Evolutionary conservation across 2,113 vertebrate genomes (phyloP).

Genomic region (Acinonyx jubatus): DNA sequence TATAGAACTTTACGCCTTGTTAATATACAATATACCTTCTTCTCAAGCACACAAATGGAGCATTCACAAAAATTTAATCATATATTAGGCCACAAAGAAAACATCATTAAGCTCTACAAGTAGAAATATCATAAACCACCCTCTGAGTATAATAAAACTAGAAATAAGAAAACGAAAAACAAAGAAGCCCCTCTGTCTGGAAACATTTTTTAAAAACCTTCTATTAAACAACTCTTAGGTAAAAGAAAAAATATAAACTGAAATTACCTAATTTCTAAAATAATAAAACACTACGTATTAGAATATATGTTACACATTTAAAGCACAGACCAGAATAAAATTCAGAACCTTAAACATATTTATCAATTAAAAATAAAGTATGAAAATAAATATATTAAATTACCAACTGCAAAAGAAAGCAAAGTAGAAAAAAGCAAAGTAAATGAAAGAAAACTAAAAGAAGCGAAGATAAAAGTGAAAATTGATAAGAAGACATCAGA

Average conservation of each 20-base stretch:
- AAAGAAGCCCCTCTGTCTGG: neutral
- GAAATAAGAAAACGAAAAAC: neutral
- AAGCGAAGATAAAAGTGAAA: slow-evolving; percentile 18
- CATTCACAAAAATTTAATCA: slow-evolving; percentile 5
- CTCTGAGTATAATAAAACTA: neutral
- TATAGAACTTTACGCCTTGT: slow-evolving; percentile 12
- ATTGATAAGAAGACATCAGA: neutral
- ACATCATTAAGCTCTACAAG: slow-evolving; percentile 34
- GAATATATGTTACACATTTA: neutral
- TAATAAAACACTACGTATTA: neutral
- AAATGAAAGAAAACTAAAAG: neutral
- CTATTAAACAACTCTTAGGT: neutral
- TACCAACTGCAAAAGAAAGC: neutral
- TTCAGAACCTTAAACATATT: slow-evolving; percentile 8
- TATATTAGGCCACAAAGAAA: slow-evolving; percentile 50
- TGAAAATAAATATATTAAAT: neutral
- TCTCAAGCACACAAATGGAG: slow-evolving; percentile 9
- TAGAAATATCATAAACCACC: neutral
- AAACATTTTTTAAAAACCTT: neutral
- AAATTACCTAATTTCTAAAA: slow-evolving; percentile 42
- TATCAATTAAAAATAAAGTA: slow-evolving; percentile 29
- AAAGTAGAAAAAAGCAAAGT: neutral
- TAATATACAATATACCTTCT: slow-evolving; percentile 35
- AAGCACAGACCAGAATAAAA: neutral
- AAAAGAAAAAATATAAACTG: slow-evolving; percentile 10